Evolutionary conservation across 2,888 invertebrate genomes (phyloP).

Genomic region (Electrophaes corylata): DNA sequence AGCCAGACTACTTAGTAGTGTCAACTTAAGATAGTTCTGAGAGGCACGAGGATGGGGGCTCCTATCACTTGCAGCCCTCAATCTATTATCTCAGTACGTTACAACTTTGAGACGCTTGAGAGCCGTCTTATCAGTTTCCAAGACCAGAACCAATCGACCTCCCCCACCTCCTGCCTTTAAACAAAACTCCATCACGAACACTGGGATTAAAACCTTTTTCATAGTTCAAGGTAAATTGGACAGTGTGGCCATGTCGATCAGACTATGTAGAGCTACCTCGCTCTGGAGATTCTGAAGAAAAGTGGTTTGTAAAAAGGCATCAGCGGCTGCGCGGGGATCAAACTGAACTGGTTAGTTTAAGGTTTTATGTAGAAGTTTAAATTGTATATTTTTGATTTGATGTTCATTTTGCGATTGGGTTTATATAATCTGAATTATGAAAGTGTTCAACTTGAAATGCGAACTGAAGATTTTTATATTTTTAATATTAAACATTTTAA

Average conservation of each 20-base stretch:
- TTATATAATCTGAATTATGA: conserved; percentile 1
- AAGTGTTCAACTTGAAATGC: neutral
- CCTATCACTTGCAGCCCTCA: conserved; percentile 54
- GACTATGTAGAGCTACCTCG: conserved; percentile 42
- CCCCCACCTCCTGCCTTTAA: conserved; percentile 24
- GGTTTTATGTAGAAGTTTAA: conserved; percentile 19
- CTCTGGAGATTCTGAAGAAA: conserved; percentile 41
- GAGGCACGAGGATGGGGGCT: conserved; percentile 39
- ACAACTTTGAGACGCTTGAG: conserved; percentile 54
- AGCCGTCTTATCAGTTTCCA: conserved; percentile 51
- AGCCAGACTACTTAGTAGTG: conserved; percentile 40
- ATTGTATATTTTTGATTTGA: conserved; percentile 4
- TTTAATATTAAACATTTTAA: no score
- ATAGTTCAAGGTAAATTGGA: conserved; percentile 44
- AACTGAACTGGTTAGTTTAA: conserved; percentile 32
- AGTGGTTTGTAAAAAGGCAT: conserved; percentile 46
- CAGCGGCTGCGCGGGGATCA: conserved; percentile 27
- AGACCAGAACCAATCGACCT: conserved; percentile 49
- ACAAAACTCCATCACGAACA: conserved; percentile 25
- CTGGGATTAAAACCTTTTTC: conserved; percentile 31
- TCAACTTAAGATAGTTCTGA: conserved; percentile 41
- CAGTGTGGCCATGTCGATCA: conserved; percentile 40
- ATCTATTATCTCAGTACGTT: conserved; percentile 54
- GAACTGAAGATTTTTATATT: no score
- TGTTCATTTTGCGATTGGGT: neutral